Evolutionary conservation across 2,888 invertebrate species (phyloP), one percentile per base, ranked within the genome.

Genomic region (Tipula unca): DNA sequence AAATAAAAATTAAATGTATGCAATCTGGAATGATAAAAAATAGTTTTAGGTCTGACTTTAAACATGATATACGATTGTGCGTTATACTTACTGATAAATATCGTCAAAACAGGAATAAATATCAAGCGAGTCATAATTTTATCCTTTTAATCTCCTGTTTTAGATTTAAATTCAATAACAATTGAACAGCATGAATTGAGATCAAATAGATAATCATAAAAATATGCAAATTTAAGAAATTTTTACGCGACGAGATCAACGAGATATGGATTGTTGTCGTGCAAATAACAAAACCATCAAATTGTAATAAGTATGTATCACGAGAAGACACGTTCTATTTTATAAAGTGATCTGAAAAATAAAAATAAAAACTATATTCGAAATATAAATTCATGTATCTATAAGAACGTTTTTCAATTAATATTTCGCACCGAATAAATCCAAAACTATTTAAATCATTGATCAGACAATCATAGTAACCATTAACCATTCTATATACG

Each of bases 151-250:
- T 36, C 13, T 84, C 20, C n/a, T 20, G 32, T 84, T 84, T 84
- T 0, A 84, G 8, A 25, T 32, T 36, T 4, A 36, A 13, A 20
- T 35, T 20, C 32, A 88, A 88, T 4, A 86, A 85, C 90, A 90
- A 35, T 89, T 89, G 89, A 88, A 14, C 86, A 87, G 48, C 89
- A 90, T 1, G 89, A 87, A 69, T 88, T 87, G 85, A 29, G 0
- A 69, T 3, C 10, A 86, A 84, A 82, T 86, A 86, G 32, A 36
- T 84, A 13, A 84, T 36, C 36, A 84, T 17, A 84, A 84, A 84
- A 17, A 20, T n/a, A 20, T 39, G n/a, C n/a, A n/a, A n/a, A 84
- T 84, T 20, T 84, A 84, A 39, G 20, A 36, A 36, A 84, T 13
- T 84, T 8, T 8, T 20, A 10, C 10, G 35, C 13, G 20, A 84